These are phyloP conservation scores for Lacanobia wlatinum DNA, from an alignment of 2,888 invertebrate genomes.

Conservation along the genomic window DNA sequence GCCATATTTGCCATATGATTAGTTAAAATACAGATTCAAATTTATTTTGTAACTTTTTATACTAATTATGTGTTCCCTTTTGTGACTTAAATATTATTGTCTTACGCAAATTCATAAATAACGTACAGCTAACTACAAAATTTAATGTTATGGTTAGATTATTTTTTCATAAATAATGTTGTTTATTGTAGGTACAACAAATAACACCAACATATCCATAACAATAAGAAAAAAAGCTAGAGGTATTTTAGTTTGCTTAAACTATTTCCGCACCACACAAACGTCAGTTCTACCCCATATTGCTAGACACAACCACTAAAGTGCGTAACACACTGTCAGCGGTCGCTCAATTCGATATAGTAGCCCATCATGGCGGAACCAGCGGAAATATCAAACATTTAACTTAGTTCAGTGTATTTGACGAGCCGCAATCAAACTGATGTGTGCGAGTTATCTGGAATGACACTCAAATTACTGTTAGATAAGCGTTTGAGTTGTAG, in stretches of 20 bases:
- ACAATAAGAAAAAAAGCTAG: not conserved
- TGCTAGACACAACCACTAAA: constrained; percentile 31
- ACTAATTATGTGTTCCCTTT: too few relatives aligned
- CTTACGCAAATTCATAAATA: too few relatives aligned
- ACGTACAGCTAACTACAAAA: too few relatives aligned
- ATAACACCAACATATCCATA: too few relatives aligned
- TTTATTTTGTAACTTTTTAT: too few relatives aligned
- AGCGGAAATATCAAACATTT: constrained; percentile 71
- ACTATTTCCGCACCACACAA: not conserved
- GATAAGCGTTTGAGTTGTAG: constrained; percentile 48
- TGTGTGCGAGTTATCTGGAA: constrained; percentile 75
- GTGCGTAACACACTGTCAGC: constrained; percentile 24
- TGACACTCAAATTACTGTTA: constrained; percentile 78
- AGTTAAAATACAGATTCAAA: too few relatives aligned
- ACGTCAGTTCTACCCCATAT: not conserved
- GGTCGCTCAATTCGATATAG: constrained; percentile 34
- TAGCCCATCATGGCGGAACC: constrained; percentile 9
- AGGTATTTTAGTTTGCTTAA: not conserved
- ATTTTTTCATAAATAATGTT: too few relatives aligned
- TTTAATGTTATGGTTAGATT: too few relatives aligned
- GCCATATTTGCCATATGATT: too few relatives aligned
- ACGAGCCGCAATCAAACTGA: constrained; percentile 76
- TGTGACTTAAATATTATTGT: too few relatives aligned
- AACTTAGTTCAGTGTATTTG: constrained; percentile 73
- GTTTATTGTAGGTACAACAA: too few relatives aligned